These are phyloP conservation scores for Sterrhoptilus dennistouni DNA, from an alignment of 2,113 vertebrate genomes.

Conservation along the genomic window DNA sequence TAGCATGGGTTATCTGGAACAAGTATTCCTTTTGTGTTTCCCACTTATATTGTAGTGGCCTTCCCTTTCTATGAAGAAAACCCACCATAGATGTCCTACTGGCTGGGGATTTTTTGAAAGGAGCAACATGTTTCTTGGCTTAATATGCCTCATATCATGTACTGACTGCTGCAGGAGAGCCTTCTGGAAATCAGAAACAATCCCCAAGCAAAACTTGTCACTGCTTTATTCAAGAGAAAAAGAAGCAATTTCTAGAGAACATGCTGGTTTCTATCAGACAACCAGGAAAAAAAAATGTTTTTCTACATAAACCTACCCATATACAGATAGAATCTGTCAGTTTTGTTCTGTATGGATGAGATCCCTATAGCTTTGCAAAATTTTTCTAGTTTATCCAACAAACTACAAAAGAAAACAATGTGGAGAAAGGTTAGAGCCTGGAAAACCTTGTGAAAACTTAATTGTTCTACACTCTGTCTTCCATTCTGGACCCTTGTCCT, in stretches of 20 bases:
- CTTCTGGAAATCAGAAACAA: background rate
- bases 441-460: background rate
- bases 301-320: background rate
- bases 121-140: background rate
- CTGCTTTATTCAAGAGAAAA: background rate
- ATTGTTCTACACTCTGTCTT: background rate
- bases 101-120: background rate
- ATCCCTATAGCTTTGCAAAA: background rate
- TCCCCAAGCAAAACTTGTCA: background rate
- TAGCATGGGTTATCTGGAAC: background rate
- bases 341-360: background rate
- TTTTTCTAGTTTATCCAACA: background rate
- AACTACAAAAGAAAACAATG: background rate
- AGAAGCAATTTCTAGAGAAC: background rate
- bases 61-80: background rate
- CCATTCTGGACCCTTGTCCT: rapidly evolving
- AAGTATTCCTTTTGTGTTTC: background rate
- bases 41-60: background rate
- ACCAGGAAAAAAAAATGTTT: background rate
- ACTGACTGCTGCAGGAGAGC: background rate
- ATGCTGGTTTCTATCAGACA: background rate
- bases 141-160: rapidly evolving
- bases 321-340: background rate
- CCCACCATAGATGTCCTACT: rapidly evolving
- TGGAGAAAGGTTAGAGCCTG: background rate